A percentile compares a stretch with the other conserved stretches of the same genome.
phyloP scores from a whole-genome alignment of 2,113 vertebrate genomes.

The Puntigrus tetrazona region DNA sequence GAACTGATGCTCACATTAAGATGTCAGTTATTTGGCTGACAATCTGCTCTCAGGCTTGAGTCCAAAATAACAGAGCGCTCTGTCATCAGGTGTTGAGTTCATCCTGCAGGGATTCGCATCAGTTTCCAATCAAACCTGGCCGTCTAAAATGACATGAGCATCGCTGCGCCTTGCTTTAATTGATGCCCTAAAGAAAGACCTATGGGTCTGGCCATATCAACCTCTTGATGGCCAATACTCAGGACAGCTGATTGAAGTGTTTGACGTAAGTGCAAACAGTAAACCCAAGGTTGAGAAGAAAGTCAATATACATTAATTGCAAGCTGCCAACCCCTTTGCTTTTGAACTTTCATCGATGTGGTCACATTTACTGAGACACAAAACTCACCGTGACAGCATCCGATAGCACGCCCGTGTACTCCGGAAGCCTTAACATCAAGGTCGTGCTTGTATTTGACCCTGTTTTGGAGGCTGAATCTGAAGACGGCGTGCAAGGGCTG shows the following conservation, averaged over 20 bases:
- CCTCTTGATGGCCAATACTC: background rate
- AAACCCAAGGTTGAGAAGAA: constrained; percentile 33
- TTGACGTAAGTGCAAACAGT: constrained; percentile 13
- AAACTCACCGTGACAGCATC: background rate
- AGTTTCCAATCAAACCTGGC: constrained; percentile 1
- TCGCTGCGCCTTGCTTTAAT: background rate
- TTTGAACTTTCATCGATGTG: constrained; percentile 19
- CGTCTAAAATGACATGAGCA: background rate
- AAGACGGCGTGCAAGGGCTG: constrained; percentile 27
- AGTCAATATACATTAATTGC: constrained; percentile 39
- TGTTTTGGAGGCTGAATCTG: constrained; percentile 49
- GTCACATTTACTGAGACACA: constrained; percentile 19
- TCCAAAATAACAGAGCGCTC: constrained; percentile 24
- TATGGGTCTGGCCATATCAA: constrained; percentile 17
- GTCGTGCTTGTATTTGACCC: constrained; percentile 47
- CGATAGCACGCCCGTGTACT: background rate
- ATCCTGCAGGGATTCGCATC: background rate
- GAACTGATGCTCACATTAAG: constrained; percentile 23
- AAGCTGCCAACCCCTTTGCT: constrained; percentile 13
- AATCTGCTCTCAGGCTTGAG: constrained; percentile 37
- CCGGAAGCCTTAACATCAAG: constrained; percentile 32
- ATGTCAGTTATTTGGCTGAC: constrained; percentile 43
- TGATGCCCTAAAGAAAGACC: constrained; percentile 19
- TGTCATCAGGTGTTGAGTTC: constrained; percentile 17
- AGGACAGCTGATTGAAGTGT: constrained; percentile 25